These are phyloP conservation scores for Hydrotaea diabolus DNA, from an alignment of 2,888 invertebrate genomes.

Conservation along the genomic window DNA sequence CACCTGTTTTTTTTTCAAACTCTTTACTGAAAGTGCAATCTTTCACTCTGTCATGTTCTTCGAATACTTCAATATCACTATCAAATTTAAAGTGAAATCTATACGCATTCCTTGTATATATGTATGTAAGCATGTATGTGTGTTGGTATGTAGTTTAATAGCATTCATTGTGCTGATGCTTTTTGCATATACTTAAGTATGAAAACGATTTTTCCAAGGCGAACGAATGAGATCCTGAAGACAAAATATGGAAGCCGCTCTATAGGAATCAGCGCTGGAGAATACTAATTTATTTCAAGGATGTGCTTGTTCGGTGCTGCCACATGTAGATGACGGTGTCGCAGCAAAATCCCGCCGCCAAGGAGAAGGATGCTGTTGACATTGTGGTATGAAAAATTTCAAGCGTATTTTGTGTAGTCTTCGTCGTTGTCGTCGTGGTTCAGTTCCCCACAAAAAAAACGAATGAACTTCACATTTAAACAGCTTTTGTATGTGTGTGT, in stretches of 20 bases:
- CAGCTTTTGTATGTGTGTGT: neutral
- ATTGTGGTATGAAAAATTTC: slow-evolving; percentile 22
- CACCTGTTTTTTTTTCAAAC: too few species aligned
- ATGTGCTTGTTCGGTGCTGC: slow-evolving; percentile 42
- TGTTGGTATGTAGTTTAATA: slow-evolving; percentile 8
- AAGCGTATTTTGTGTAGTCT: slow-evolving; percentile 26
- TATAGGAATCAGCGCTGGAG: slow-evolving; percentile 42
- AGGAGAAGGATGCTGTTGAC: slow-evolving; percentile 36
- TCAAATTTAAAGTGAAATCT: slow-evolving; percentile 54
- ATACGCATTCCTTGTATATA: slow-evolving; percentile 10
- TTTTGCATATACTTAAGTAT: slow-evolving; percentile 51
- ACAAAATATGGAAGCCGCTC: slow-evolving; percentile 24
- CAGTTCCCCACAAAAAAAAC: slow-evolving; percentile 4
- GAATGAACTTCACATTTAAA: slow-evolving; percentile 38
- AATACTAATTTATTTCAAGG: slow-evolving; percentile 66
- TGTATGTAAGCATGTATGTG: neutral
- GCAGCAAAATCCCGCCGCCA: neutral
- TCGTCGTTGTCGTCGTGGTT: slow-evolving; percentile 20
- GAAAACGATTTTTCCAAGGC: slow-evolving; percentile 39
- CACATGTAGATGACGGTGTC: slow-evolving; percentile 45
- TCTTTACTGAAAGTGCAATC: too few species aligned
- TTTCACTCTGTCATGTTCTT: neutral
- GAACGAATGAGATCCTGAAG: slow-evolving; percentile 12
- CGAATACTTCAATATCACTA: slow-evolving; percentile 50
- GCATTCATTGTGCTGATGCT: slow-evolving; percentile 12